Evolutionary conservation across 1,140 invertebrate genomes (phyloP), one percentile per base, ranked within the genome.

Genomic region (Globodera ellingtonae): DNA sequence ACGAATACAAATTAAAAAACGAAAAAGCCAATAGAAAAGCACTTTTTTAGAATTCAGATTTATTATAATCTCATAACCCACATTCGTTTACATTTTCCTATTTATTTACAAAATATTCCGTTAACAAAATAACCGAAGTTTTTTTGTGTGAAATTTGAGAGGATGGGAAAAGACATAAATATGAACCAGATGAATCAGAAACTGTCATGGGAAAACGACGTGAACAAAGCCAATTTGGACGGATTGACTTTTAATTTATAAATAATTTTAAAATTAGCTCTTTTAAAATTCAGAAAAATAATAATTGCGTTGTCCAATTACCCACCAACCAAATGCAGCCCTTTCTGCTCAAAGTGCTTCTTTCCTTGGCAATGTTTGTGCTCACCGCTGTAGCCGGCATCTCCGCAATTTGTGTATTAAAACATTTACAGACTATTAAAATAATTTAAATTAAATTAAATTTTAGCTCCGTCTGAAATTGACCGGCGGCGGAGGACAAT

Each of bases 321-420:
- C 59, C 59, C 67, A 5, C 24, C 35, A 6, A 24, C 8, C 24
- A 70, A 47, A 47, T 70, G 67, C 46, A 70, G 67, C 67, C 67
- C 35, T 70, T 70, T 70, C 46, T 81, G 0, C 82, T 87, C 52
- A 87, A 87, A 81, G 24, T 79, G 35, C 35, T 79, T 18, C 77
- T 87, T 48, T 87, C 86, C 2, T 50, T 79, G 46, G 82, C 81
- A 18, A 87, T 87, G 87, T 87, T 87, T 62, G 44, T 84, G 13
- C 81, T 82, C n/a, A 87, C 86, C 13, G 83, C 83, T 6, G 59
- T 83, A 15, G 80, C 89, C 35, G 87, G 87, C 4, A 74, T 89
- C n/a, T 65, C 80, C 7, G 86, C 87, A 15, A 67, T 88, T 18
- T 87, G 79, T 73, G 85, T 88, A 79, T 24, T 75, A 48, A 86